phyloP scores from a whole-genome alignment of 1,140 invertebrate species.

The Bursaphelenchus mucronatus region DNA sequence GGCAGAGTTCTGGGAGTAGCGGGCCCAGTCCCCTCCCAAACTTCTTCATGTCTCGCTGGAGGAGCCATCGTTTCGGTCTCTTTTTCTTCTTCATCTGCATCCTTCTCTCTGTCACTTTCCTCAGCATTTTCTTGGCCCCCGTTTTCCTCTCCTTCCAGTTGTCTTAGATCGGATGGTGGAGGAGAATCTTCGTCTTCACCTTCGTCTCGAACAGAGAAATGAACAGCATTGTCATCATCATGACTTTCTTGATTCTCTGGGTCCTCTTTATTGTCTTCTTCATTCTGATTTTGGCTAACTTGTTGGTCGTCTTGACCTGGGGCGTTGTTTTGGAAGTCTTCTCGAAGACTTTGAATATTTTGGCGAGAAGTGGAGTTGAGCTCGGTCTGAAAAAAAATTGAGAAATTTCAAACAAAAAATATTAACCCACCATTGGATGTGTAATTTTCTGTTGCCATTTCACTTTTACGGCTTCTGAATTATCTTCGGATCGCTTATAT shows the following conservation, averaged over 20 bases:
- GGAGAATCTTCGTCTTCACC: background rate
- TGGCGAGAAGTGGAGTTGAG: too few species aligned
- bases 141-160: background rate
- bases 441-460: slow-evolving; percentile 18
- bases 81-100: background rate
- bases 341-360: too few species aligned
- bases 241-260: too few species aligned
- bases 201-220: background rate
- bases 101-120: background rate
- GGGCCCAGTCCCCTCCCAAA: background rate
- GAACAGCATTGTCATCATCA: too few species aligned
- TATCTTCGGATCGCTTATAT: background rate
- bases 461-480: background rate
- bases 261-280: too few species aligned
- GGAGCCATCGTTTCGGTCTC: background rate
- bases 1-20: too few species aligned
- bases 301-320: too few species aligned
- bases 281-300: too few species aligned
- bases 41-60: background rate
- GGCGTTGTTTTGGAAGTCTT: too few species aligned
- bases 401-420: too few species aligned
- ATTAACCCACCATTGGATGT: background rate
- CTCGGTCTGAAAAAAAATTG: too few species aligned
- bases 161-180: slow-evolving; percentile 11
- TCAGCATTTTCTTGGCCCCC: background rate